Percentiles rank a stretch among this genome's conserved stretches.
Conservation (phyloP, 30 jellyfish, hydroid and myxozoan species). For the Aurelia coerulea region DNA sequence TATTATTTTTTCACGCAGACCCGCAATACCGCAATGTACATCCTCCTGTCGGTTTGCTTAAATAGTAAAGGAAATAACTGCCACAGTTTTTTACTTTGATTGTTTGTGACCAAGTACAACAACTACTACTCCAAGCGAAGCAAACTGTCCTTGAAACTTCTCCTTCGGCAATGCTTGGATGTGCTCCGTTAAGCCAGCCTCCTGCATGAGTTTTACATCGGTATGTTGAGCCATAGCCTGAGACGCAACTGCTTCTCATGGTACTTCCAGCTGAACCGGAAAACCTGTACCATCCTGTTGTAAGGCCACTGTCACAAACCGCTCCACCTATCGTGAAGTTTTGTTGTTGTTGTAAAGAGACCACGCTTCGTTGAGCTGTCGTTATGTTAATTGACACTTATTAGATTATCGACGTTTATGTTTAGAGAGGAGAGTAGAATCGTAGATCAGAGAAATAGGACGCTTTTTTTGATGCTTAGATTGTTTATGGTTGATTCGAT, state of each 20-base stretch:
- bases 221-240: not conserved
- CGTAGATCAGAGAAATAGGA: no score
- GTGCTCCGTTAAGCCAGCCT: conserved; percentile 18
- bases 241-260: not conserved
- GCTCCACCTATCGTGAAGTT: no score
- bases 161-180: not conserved
- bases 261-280: not conserved
- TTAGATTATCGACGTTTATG: no score
- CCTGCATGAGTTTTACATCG: not conserved
- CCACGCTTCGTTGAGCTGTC: no score
- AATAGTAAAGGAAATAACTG: not conserved
- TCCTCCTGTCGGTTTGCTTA: not conserved
- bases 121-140: conserved; percentile 2
- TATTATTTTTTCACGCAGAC: not conserved
- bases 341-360: no score
- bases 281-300: not conserved
- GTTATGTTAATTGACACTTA: no score
- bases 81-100: not conserved
- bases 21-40: not conserved
- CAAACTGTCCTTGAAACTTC: not conserved
- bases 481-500: no score
- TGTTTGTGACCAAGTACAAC: not conserved
- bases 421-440: no score
- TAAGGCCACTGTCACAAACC: not conserved
- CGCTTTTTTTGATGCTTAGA: no score